These are phyloP conservation scores for Drosophila paulistorum DNA, from an alignment of 1,140 invertebrate species.

Conservation along the genomic window DNA sequence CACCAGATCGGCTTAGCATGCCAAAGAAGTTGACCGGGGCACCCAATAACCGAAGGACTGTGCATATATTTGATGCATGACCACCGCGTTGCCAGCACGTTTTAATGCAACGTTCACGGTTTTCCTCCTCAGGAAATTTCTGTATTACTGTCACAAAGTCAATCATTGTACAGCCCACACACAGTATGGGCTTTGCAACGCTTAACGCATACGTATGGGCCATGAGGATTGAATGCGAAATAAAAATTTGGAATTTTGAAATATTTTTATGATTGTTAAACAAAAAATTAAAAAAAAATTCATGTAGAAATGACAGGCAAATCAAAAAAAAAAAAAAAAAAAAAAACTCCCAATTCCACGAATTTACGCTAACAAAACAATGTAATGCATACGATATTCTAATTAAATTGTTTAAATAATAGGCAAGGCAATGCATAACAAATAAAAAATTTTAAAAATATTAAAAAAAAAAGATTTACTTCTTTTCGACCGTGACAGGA, in stretches of 20 bases:
- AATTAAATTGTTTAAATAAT: too few relatives aligned
- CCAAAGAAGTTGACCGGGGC: conserved; percentile 85
- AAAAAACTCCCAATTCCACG: too few relatives aligned
- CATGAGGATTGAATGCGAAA: not conserved
- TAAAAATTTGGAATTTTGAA: not conserved
- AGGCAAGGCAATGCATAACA: too few relatives aligned
- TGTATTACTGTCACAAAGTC: conserved; percentile 84
- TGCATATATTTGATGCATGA: conserved; percentile 88
- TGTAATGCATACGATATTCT: too few relatives aligned
- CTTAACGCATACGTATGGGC: conserved; percentile 30
- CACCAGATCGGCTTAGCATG: conserved; percentile 81
- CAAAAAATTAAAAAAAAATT: too few relatives aligned
- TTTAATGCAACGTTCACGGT: conserved; percentile 83
- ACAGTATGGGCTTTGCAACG: conserved; percentile 53
- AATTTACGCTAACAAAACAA: too few relatives aligned
- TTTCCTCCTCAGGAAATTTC: conserved; percentile 83
- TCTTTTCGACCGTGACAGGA: conserved; percentile 6
- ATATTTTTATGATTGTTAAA: too few relatives aligned
- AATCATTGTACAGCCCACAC: conserved; percentile 84
- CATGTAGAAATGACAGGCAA: too few relatives aligned
- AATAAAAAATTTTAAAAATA: too few relatives aligned
- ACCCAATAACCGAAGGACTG: conserved; percentile 86
- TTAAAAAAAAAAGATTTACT: not conserved
- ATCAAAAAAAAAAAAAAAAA: too few relatives aligned
- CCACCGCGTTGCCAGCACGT: conserved; percentile 87